Evolutionary conservation across 2,113 vertebrate genomes (phyloP), one percentile per base, ranked within the genome.

Genomic region (Tetrao urogallus): DNA sequence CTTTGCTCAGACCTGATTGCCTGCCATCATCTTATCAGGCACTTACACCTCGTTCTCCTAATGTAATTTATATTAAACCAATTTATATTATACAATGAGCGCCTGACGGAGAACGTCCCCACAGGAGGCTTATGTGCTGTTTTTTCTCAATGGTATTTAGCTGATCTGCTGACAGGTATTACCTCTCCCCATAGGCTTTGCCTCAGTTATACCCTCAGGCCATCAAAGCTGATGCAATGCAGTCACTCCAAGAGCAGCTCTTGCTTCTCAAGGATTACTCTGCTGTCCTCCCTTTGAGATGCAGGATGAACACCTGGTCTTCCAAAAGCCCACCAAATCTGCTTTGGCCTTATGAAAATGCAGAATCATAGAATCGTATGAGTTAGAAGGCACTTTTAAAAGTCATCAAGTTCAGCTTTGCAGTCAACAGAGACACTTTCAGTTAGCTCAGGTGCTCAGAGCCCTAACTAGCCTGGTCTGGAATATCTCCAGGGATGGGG

Each of bases 41-140:
- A 91, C 88, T 95, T 94, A 58, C 3, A 50, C 45, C 82, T 84
- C 67, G 34, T 88, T 93, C 45, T 92, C 71, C 85, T 91, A 86
- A 93, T 80, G 72, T 56, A 64, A 96, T 95, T 94, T 95, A 80
- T 90, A 91, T 94, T 94, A 94, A 94, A 69, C 71, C 90, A 91
- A 91, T 92, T 88, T 92, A 38, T 88, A 63, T 88, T 70, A 63
- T 48, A 66, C 74, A 77, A 22, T 20, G 64, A 95, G 72, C 83
- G 82, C 45, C 70, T 90, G 88, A 66, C 67, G 64, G 88, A 89
- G 82, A 74, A 70, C 72, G 45, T 89, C 43, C 54, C 63, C 95
- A 69, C 77, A 87, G 74, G 84, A 91, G 78, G 58, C 32, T 64
- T 34, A 13, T 21, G 70, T 20, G 66, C 81, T 93, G 73, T 56